Evolutionary conservation across 1,140 invertebrate genomes (phyloP).

Genomic region (Hormaphis cornu): DNA sequence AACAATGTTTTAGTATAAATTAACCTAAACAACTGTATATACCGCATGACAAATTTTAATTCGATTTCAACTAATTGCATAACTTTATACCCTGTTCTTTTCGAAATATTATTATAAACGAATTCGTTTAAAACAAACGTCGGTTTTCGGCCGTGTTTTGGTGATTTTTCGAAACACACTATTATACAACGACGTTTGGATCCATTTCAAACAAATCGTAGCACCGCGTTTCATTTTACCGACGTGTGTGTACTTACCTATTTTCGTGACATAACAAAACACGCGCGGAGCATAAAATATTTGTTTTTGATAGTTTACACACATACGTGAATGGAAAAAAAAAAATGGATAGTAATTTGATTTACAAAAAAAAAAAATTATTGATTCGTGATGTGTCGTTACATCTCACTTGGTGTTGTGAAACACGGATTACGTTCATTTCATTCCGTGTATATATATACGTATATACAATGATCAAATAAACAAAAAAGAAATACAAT

Average conservation of each 20-base stretch:
- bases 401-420: background rate
- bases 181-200: background rate
- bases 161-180: too few species aligned
- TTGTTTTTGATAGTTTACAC: background rate
- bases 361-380: conserved; percentile 13
- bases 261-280: background rate
- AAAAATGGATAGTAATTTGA: background rate
- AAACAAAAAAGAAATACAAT: background rate
- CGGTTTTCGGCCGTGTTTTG: too few species aligned
- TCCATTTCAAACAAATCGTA: background rate
- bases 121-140: too few species aligned
- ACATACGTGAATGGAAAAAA: conserved; percentile 14
- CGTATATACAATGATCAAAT: too few species aligned
- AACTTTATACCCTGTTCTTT: too few species aligned
- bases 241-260: background rate
- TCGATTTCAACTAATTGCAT: too few species aligned
- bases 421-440: conserved; percentile 7
- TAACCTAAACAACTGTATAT: too few species aligned
- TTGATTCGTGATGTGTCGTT: conserved; percentile 29
- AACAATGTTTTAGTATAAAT: too few species aligned
- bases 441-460: background rate
- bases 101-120: too few species aligned
- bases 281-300: conserved; percentile 16
- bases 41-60: too few species aligned
- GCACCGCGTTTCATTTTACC: background rate